Percentiles rank a stretch among this genome's conserved stretches.
These are phyloP conservation scores for Stigmatopora nigra DNA, from an alignment of 2,113 vertebrate species.

Conservation along the genomic window DNA sequence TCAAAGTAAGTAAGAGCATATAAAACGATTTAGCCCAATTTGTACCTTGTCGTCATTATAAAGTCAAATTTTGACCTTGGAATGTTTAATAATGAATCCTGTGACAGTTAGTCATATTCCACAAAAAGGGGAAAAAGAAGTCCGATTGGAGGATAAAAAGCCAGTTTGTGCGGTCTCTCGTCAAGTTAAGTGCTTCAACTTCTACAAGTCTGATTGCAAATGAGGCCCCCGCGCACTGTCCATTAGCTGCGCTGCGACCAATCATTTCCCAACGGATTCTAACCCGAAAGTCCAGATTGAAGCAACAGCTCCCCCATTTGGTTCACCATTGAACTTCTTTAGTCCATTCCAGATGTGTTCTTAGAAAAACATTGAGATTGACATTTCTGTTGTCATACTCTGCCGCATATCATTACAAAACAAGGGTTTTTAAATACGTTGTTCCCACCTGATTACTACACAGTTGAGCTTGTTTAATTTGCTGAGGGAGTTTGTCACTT, in stretches of 20 bases:
- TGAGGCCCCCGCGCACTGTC: constrained; percentile 27
- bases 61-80: neutral
- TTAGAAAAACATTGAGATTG: neutral
- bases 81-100: neutral
- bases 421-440: neutral
- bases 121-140: constrained; percentile 26
- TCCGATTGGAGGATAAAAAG: neutral
- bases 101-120: neutral
- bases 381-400: neutral
- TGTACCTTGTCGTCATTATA: neutral
- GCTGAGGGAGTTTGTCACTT: neutral
- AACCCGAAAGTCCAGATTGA: constrained; percentile 15
- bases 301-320: constrained; percentile 51
- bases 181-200: constrained; percentile 51
- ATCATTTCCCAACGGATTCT: constrained; percentile 28
- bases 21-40: neutral
- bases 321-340: neutral
- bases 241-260: constrained; percentile 30
- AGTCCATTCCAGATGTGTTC: neutral
- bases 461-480: neutral
- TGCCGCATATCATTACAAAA: neutral
- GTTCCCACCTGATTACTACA: neutral
- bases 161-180: constrained; percentile 39
- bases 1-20: neutral
- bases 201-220: constrained; percentile 45